Percentiles rank a stretch among this genome's conserved stretches.
phyloP scores from a whole-genome alignment of 2,888 invertebrate species.

The Eupithecia insigniata region DNA sequence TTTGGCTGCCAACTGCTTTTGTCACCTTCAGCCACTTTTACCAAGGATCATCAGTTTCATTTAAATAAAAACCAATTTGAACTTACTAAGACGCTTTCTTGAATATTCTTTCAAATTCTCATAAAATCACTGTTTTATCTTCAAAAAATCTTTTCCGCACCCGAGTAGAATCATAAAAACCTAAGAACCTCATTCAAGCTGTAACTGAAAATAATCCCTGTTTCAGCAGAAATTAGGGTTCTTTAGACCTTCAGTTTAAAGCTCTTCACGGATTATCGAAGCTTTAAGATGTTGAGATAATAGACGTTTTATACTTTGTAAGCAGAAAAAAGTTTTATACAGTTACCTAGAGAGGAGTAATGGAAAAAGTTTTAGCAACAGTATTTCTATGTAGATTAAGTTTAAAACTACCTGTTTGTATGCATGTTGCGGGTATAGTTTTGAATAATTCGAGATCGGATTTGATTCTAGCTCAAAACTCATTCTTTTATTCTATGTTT shows the following conservation, averaged over 20 bases:
- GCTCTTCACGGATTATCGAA: slow-evolving; percentile 44
- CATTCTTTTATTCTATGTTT: neutral
- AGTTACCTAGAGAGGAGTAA: neutral
- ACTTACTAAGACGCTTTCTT: neutral
- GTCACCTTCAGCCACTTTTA: neutral
- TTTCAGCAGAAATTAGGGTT: slow-evolving; percentile 49
- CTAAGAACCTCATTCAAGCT: slow-evolving; percentile 37
- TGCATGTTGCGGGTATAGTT: neutral
- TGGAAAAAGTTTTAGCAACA: neutral
- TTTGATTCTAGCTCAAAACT: neutral
- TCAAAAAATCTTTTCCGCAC: slow-evolving; percentile 30
- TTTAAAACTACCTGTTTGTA: neutral
- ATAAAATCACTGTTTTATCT: slow-evolving; percentile 8
- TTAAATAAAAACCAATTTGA: neutral
- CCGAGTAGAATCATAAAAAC: slow-evolving; percentile 42
- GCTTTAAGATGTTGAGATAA: slow-evolving; percentile 39
- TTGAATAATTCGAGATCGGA: neutral
- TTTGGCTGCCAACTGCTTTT: neutral
- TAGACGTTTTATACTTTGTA: slow-evolving; percentile 40
- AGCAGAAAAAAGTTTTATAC: slow-evolving; percentile 36
- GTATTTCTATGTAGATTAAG: neutral
- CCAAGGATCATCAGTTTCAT: neutral
- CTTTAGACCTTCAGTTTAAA: slow-evolving; percentile 42
- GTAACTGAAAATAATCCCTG: slow-evolving; percentile 13
- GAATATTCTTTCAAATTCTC: neutral